Percentiles rank a stretch among this genome's conserved stretches.
Conservation (phyloP, 30 jellyfish, hydroid and myxozoan genomes). For the Sanderia malayensis region DNA sequence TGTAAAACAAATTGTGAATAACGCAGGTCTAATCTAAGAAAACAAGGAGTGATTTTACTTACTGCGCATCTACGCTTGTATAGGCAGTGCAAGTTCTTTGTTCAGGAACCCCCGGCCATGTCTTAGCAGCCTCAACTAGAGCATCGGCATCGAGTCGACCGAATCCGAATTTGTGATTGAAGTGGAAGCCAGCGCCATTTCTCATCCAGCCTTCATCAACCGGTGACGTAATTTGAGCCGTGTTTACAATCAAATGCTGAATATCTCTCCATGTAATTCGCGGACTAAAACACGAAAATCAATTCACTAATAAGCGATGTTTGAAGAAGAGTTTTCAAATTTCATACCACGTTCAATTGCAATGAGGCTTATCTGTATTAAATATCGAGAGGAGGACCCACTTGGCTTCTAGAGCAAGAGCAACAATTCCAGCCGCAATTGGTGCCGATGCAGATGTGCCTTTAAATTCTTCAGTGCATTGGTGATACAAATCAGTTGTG, state of each 20-base stretch:
- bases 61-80: conserved; percentile 82
- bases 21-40: too few species aligned
- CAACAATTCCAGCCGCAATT: conserved; percentile 96
- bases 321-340: too few species aligned
- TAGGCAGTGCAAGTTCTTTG: conserved; percentile 93
- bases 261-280: conserved; percentile 90
- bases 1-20: too few species aligned
- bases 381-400: too few species aligned
- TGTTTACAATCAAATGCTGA: conserved; percentile 85
- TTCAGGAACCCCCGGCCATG: conserved; percentile 81
- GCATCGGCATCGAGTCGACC: conserved; percentile 98
- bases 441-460: conserved; percentile 99
- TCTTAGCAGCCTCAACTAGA: conserved; percentile 86
- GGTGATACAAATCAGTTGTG: conserved; percentile 95
- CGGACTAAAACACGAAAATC: conserved; percentile 64
- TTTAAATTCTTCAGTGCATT: conserved; percentile 97
- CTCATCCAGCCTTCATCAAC: conserved; percentile 98
- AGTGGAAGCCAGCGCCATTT: conserved; percentile 98
- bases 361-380: too few species aligned
- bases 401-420: conserved; percentile 95
- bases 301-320: too few species aligned
- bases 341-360: too few species aligned
- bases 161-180: conserved; percentile 97
- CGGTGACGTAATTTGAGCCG: conserved; percentile 98
- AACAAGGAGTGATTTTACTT: too few species aligned